Percentiles rank a stretch among this genome's conserved stretches.
phyloP scores from a whole-genome alignment of 2,113 vertebrate genomes.

The Polypterus bichir region DNA sequence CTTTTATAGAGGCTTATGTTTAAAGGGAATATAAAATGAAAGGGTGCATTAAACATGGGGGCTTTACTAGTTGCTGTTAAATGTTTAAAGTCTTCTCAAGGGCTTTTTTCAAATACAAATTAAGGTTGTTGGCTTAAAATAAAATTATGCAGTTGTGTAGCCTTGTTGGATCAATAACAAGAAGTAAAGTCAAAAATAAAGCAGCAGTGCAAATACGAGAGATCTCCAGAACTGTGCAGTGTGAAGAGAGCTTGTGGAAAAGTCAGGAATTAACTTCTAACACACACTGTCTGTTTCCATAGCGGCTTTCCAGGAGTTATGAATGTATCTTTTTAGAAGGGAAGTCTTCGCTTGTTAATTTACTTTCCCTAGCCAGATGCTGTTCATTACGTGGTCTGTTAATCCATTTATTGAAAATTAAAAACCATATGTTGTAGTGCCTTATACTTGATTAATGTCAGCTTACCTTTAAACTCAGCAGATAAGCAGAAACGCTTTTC shows the following conservation, averaged over 20 bases:
- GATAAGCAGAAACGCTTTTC: too few species aligned
- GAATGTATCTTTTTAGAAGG: slow-evolving; percentile 41
- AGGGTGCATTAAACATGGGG: slow-evolving; percentile 28
- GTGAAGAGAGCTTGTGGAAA: too few species aligned
- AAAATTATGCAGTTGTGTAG: slow-evolving; percentile 32
- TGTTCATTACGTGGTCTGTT: slow-evolving; percentile 46
- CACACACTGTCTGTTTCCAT: too few species aligned
- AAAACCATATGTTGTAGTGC: slow-evolving; percentile 33
- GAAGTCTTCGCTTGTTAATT: slow-evolving; percentile 54
- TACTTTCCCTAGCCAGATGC: slow-evolving; percentile 40
- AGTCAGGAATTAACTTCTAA: too few species aligned
- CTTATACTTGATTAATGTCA: not conserved
- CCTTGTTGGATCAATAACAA: not conserved
- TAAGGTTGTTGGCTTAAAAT: slow-evolving; percentile 20
- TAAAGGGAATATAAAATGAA: slow-evolving; percentile 30
- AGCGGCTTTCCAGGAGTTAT: too few species aligned
- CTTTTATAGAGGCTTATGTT: slow-evolving; percentile 8
- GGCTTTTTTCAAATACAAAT: slow-evolving; percentile 24
- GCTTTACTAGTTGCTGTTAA: slow-evolving; percentile 28
- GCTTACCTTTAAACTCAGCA: too few species aligned
- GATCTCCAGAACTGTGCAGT: too few species aligned
- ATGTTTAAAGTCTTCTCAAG: slow-evolving; percentile 32
- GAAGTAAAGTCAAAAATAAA: too few species aligned
- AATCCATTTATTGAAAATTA: slow-evolving; percentile 61
- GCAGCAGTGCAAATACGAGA: too few species aligned